A percentile compares a stretch with the other conserved stretches of the same genome.
These are phyloP conservation scores for Struthidea cinerea DNA, from an alignment of 2,113 vertebrate genomes.

Conservation along the genomic window DNA sequence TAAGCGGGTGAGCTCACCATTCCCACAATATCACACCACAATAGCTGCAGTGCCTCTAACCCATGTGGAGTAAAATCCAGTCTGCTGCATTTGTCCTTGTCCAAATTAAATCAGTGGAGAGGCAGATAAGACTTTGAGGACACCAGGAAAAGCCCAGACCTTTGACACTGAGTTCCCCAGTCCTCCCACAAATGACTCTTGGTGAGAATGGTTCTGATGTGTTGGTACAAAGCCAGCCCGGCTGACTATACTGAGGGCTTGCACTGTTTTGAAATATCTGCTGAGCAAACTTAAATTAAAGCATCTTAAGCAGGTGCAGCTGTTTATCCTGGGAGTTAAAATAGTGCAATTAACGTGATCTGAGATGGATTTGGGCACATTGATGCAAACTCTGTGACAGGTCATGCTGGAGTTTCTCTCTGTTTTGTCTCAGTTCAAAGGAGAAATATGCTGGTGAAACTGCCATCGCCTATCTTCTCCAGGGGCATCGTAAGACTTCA, in stretches of 20 bases:
- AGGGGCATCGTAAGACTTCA: not conserved
- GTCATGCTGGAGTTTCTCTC: not conserved
- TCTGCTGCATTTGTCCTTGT: not conserved
- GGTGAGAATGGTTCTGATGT: rapidly evolving
- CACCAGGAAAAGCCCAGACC: not conserved
- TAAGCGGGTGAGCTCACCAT: not conserved
- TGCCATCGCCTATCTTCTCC: not conserved
- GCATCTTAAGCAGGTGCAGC: not conserved
- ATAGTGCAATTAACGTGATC: not conserved
- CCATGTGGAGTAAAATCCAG: not conserved
- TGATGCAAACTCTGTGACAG: not conserved
- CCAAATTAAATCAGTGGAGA: not conserved
- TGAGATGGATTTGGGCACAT: not conserved
- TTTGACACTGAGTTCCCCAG: not conserved
- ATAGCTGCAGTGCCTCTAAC: not conserved
- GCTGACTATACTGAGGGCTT: rapidly evolving
- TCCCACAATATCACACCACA: rapidly evolving
- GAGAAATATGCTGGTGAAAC: not conserved
- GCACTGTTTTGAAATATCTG: not conserved
- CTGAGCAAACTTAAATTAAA: not conserved
- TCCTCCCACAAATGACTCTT: rapidly evolving
- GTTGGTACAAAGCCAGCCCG: not conserved
- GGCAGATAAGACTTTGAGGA: not conserved
- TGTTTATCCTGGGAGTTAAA: not conserved
- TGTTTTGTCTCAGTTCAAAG: not conserved